Percentiles rank a stretch among this genome's conserved stretches.
Evolutionary conservation across 2,888 invertebrate genomes (phyloP).

Genomic region (Lysandra coridon): DNA sequence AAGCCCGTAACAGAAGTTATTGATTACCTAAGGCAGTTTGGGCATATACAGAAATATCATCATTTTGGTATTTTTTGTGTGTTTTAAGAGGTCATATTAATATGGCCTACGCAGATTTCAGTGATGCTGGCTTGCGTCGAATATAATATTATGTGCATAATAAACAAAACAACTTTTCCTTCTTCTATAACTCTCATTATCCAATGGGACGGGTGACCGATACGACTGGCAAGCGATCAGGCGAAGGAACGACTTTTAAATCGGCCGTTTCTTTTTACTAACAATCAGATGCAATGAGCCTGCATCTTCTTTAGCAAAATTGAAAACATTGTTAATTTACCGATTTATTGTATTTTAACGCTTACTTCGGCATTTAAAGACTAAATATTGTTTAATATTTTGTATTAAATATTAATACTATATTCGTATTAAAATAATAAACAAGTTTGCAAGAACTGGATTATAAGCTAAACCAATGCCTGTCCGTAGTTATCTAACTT

Average conservation of each 20-base stretch:
- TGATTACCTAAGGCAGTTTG: not conserved
- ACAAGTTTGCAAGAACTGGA: not conserved
- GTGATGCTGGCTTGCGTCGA: too few relatives aligned
- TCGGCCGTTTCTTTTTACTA: not conserved
- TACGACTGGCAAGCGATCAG: not conserved
- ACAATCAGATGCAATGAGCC: not conserved
- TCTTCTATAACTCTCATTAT: too few relatives aligned
- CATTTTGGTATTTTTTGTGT: not conserved
- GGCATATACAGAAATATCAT: not conserved
- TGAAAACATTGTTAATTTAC: not conserved
- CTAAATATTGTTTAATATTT: too few relatives aligned
- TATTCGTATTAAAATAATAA: not conserved
- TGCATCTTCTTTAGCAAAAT: not conserved
- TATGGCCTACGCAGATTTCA: not conserved
- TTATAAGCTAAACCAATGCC: not conserved
- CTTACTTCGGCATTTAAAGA: too few relatives aligned
- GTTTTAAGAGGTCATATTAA: not conserved
- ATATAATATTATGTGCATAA: too few relatives aligned
- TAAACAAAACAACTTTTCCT: too few relatives aligned
- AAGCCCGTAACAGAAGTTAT: not conserved
- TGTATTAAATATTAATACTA: not conserved
- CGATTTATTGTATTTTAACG: too few relatives aligned
- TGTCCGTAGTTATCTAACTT: slow-evolving; percentile 21
- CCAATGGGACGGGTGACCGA: too few relatives aligned
- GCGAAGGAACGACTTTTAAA: not conserved